Evolutionary conservation across 2,888 invertebrate genomes (phyloP).

Genomic region (Cephus pulcher): DNA sequence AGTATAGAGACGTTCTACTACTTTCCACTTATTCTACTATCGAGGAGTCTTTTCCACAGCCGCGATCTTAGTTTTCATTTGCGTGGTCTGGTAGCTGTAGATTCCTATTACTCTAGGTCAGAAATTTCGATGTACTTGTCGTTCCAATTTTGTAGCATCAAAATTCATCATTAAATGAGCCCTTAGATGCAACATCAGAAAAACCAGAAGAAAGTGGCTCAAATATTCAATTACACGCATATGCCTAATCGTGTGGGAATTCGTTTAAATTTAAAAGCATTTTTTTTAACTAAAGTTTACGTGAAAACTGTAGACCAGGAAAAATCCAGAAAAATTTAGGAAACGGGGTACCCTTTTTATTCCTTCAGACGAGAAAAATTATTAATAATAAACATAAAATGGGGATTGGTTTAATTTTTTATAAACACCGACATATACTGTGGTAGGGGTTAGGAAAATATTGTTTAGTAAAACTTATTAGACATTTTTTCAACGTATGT

Average conservation of each 20-base stretch:
- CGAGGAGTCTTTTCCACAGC: constrained; percentile 1
- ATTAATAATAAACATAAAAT: background rate
- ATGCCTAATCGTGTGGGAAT: background rate
- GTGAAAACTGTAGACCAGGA: background rate
- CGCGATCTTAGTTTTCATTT: constrained; percentile 4
- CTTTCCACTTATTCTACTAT: background rate
- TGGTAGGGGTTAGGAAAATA: constrained; percentile 7
- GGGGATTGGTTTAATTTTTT: background rate
- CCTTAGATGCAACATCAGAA: background rate
- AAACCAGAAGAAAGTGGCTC: background rate
- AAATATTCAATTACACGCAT: background rate
- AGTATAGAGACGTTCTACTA: background rate
- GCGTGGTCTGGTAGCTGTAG: constrained; percentile 18
- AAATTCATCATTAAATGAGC: background rate
- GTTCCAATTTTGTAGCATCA: background rate
- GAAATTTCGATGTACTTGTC: background rate
- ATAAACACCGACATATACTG: background rate
- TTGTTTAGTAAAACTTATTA: constrained; percentile 29
- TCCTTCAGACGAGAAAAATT: background rate
- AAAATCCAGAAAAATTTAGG: background rate
- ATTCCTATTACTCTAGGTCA: constrained; percentile 25
- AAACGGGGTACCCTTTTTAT: background rate
- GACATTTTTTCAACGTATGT: constrained; percentile 26
- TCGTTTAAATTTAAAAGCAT: background rate
- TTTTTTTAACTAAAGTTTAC: background rate